Conservation (phyloP, 2,113 vertebrate genomes). For the Otocyon megalotis region DNA sequence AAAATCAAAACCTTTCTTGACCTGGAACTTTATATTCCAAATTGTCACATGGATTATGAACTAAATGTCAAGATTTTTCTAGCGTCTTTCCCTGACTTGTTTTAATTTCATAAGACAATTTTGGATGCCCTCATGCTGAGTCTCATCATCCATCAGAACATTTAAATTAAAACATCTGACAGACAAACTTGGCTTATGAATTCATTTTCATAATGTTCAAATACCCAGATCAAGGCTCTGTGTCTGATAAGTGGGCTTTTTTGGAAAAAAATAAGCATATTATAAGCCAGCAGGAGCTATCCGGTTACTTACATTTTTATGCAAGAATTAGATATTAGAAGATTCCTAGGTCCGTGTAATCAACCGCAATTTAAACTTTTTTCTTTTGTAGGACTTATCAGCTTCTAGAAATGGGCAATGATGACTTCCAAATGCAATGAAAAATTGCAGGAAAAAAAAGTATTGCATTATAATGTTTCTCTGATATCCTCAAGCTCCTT, state of each 20-base stretch:
- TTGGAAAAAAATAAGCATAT: slow-evolving; percentile 83
- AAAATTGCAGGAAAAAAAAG: slow-evolving; percentile 6
- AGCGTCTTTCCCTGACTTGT: slow-evolving; percentile 52
- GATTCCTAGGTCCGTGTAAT: slow-evolving; percentile 86
- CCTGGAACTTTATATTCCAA: slow-evolving; percentile 60
- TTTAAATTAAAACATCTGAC: slow-evolving; percentile 85
- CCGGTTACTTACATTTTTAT: slow-evolving; percentile 86
- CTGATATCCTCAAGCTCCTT: background rate
- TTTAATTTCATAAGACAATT: slow-evolving; percentile 80
- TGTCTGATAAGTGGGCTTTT: slow-evolving; percentile 81
- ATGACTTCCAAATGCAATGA: slow-evolving; percentile 45
- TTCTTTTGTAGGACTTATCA: slow-evolving; percentile 72
- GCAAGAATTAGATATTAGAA: slow-evolving; percentile 82
- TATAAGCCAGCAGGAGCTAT: slow-evolving; percentile 86
- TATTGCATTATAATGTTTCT: background rate
- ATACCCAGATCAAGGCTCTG: slow-evolving; percentile 82
- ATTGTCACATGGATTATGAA: slow-evolving; percentile 67
- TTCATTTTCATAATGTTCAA: slow-evolving; percentile 88
- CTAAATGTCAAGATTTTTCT: slow-evolving; percentile 73
- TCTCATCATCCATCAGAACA: slow-evolving; percentile 82
- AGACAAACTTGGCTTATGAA: slow-evolving; percentile 85
- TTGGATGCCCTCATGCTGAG: slow-evolving; percentile 84
- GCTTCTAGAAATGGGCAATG: slow-evolving; percentile 64
- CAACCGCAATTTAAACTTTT: slow-evolving; percentile 71
- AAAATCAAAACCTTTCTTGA: slow-evolving; percentile 64